Base-by-base conservation (phyloP, 2,113 vertebrate species). In the Tonatia bakeri region DNA sequence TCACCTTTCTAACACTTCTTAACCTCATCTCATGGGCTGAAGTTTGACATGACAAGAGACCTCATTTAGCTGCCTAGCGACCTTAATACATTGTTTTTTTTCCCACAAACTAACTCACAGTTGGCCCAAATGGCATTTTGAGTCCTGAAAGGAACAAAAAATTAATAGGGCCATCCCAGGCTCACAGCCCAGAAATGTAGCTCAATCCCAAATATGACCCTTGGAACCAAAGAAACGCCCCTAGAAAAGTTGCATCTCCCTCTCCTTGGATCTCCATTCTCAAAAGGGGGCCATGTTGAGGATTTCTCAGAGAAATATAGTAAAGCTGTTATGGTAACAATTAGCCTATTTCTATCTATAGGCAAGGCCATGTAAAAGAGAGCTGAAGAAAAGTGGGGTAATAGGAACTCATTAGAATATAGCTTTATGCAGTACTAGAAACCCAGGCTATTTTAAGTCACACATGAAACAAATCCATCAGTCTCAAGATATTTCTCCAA, bases 401-500 rank as follows among this genome's bases (percentile, higher is more conserved):
- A 95, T 95, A 81, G 90, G 97, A 97, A 95, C 91, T 97, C 96
- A 96, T 96, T 98, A 97, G 94, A 97, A 92, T 87, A 86, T 73
- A 94, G 92, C 95, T 89, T 93, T 91, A 56, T 67, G 91, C 40
- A 31, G 70, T 33, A 47, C 87, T 85, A 87, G 76, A 97, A 94
- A 92, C n/a, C 72, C 77, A 87, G 77, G 92, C 95, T 97, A 96
- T 97, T 98, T 97, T 97, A 97, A 97, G 96, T 96, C 95, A 94
- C 96, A 97, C 90, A 77, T 97, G 96, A 98, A 97, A 97, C 94
- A 97, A 97, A 97, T 96, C 96, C 96, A 96, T 81, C 19, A 19
- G 81, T 94, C 96, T 96, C 92, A 85, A 97, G 90, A 92, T 96
- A 97, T 96, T 96, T 97, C 94, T 97, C 97, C 97, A 97, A 96